Percentiles rank a stretch among this genome's conserved stretches.
These are phyloP conservation scores for Cepphus grylle DNA, from an alignment of 2,113 vertebrate species.

Conservation along the genomic window DNA sequence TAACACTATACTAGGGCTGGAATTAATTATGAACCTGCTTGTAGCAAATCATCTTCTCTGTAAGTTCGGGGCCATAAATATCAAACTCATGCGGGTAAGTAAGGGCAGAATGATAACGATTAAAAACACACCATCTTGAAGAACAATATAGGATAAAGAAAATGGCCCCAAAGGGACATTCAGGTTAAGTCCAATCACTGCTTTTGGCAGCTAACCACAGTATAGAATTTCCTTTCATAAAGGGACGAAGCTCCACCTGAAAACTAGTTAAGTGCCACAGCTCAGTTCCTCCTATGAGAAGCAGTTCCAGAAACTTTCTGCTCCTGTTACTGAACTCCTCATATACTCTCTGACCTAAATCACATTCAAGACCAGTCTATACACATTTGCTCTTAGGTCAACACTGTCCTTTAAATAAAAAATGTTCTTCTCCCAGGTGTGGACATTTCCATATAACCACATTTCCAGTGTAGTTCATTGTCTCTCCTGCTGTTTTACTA, in stretches of 20 bases:
- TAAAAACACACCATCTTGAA: background rate
- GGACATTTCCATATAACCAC: too few species aligned
- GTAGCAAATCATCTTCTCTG: background rate
- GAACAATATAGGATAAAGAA: background rate
- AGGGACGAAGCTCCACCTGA: background rate
- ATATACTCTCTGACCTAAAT: background rate
- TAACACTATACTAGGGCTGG: background rate
- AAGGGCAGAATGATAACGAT: background rate
- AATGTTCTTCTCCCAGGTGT: background rate
- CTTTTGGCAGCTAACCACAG: background rate
- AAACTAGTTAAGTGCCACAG: background rate
- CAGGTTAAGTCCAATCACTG: background rate
- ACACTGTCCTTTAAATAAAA: background rate
- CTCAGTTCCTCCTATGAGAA: background rate
- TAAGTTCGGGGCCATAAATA: background rate
- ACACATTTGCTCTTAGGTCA: background rate
- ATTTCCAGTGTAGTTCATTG: background rate
- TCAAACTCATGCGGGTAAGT: background rate
- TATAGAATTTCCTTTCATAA: background rate
- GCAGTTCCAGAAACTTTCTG: background rate
- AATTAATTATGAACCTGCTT: conserved; percentile 20
- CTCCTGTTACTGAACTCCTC: background rate
- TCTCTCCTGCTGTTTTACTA: background rate
- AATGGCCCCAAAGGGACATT: background rate
- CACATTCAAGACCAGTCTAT: background rate